These are phyloP conservation scores for Eidolon helvum DNA, from an alignment of 2,113 vertebrate species.

Conservation along the genomic window DNA sequence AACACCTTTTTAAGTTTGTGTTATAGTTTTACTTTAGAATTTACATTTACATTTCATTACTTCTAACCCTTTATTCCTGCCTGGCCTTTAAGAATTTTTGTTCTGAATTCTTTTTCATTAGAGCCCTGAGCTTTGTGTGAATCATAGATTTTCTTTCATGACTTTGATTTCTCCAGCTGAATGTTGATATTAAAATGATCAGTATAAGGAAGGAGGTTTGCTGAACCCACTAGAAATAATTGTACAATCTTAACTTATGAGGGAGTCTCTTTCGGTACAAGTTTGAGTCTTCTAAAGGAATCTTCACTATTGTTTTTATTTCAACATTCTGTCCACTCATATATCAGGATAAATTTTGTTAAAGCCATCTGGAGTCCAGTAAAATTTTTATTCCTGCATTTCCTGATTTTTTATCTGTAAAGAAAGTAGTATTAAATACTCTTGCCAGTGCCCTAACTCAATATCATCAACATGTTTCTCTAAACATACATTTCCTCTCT, in stretches of 20 bases:
- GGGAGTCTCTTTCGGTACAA: background rate
- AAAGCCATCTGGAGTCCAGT: background rate
- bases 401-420: background rate
- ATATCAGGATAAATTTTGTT: background rate
- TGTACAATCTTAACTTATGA: background rate
- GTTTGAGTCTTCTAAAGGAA: background rate
- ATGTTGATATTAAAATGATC: background rate
- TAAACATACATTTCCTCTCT: background rate
- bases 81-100: slow-evolving; percentile 11
- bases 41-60: background rate
- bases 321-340: background rate
- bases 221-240: background rate
- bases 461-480: background rate
- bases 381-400: background rate
- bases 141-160: background rate
- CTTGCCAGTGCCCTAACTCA: background rate
- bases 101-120: background rate
- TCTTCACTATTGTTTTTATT: background rate
- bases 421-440: background rate
- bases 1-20: background rate
- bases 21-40: slow-evolving; percentile 7
- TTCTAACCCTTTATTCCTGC: background rate
- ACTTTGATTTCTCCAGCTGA: background rate
- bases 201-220: background rate
- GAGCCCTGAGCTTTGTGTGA: background rate